A percentile compares a stretch with the other conserved stretches of the same genome.
Evolutionary conservation across 2,888 invertebrate genomes (phyloP).

Genomic region (Chalcis sispes): DNA sequence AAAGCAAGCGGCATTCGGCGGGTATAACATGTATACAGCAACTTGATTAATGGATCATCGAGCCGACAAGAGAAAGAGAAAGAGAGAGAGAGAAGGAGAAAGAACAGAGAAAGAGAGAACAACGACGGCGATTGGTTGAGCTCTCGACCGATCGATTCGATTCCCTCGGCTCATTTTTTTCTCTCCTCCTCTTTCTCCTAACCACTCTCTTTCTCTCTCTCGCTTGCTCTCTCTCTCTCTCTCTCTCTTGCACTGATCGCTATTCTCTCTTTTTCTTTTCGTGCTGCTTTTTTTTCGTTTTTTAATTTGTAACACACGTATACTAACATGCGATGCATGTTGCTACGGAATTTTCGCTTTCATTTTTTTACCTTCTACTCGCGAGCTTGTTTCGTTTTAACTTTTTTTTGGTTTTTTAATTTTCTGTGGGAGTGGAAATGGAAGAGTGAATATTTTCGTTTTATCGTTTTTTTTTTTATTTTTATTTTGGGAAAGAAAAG

Average conservation of each 20-base stretch:
- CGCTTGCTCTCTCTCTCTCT: background rate
- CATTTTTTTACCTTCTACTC: background rate
- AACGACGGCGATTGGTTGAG: slow-evolving; percentile 24
- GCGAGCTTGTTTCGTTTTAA: too few species aligned
- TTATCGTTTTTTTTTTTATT: too few species aligned
- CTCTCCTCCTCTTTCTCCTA: too few species aligned
- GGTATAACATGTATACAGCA: background rate
- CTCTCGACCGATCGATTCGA: slow-evolving; percentile 47
- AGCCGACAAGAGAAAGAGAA: slow-evolving; percentile 24
- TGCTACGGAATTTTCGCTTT: slow-evolving; percentile 29
- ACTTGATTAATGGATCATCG: slow-evolving; percentile 51
- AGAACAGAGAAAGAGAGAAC: slow-evolving; percentile 24
- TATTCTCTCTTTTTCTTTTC: slow-evolving; percentile 2
- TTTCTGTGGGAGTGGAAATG: too few species aligned
- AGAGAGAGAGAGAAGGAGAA: slow-evolving; percentile 27
- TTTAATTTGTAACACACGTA: slow-evolving; percentile 25
- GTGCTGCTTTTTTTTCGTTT: slow-evolving; percentile 9
- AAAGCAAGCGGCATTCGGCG: too few species aligned
- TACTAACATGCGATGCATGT: too few species aligned
- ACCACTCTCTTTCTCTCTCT: slow-evolving; percentile 8
- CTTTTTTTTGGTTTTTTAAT: too few species aligned
- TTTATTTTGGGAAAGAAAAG: too few species aligned
- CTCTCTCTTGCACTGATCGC: background rate
- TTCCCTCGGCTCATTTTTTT: slow-evolving; percentile 32
- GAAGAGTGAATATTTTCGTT: too few species aligned